These are phyloP conservation scores for Champsocephalus gunnari DNA, from an alignment of 2,797 vertebrate species.

Conservation along the genomic window DNA sequence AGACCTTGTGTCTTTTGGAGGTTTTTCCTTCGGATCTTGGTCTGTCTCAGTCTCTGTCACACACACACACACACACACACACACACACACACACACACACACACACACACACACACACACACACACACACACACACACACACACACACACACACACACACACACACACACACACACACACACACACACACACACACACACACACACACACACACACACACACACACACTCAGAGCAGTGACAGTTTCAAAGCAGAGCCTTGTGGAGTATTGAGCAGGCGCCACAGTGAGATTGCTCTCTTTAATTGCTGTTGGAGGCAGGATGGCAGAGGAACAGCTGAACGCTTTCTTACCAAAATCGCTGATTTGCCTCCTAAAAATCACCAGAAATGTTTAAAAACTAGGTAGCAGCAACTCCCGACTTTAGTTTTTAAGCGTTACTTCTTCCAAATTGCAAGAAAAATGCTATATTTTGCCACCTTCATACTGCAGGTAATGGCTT, in stretches of 20 bases:
- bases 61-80: constrained; percentile 6
- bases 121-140: too few relatives aligned
- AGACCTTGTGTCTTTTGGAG: too few relatives aligned
- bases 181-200: constrained; percentile 10
- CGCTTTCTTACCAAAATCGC: constrained; percentile 51
- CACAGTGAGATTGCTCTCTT: constrained; percentile 53
- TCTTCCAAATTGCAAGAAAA: neutral
- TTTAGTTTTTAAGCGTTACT: neutral
- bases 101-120: constrained; percentile 13
- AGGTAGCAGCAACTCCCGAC: neutral
- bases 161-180: neutral
- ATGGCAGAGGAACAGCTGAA: constrained; percentile 60
- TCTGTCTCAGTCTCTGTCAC: too few relatives aligned
- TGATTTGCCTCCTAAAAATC: constrained; percentile 31
- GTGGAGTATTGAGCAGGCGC: constrained; percentile 60
- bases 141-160: constrained; percentile 14
- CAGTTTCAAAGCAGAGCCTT: constrained; percentile 67
- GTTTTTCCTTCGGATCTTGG: too few relatives aligned
- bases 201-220: constrained; percentile 5
- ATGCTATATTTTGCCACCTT: neutral
- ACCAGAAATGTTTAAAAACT: constrained; percentile 7
- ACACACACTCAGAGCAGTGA: constrained; percentile 41
- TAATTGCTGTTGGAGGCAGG: constrained; percentile 71
- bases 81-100: constrained; percentile 17
- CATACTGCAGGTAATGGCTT: too few relatives aligned